Evolutionary conservation across 2,797 vertebrate genomes (phyloP), one percentile per base, ranked within the genome.

Genomic region (Sternotherus odoratus): DNA sequence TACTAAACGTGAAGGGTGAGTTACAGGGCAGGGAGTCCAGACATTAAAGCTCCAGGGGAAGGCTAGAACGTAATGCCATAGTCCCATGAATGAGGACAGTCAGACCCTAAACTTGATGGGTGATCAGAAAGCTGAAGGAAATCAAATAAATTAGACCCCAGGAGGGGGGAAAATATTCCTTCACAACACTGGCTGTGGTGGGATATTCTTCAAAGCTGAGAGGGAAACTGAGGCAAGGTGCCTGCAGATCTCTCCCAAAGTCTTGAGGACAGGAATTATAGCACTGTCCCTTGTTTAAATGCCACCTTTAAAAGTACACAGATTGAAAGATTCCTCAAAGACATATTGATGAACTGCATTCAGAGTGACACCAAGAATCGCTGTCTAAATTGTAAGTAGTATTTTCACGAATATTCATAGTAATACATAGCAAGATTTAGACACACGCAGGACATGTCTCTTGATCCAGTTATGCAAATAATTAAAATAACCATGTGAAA

Each of bases 371-470:
- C 51, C 39, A 54, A 12, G 36, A 66, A 86, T 26, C 7, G 80
- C 75, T 90, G 46, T 21, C 43, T 33, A 60, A 74, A 30, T 6
- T 82, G 56, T 82, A 90, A 93, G 90, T 82, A 86, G 23, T 89
- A 43, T 74, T 94, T 94, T 63, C 33, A 84, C 77, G 85, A 48
- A 86, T 87, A 95, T 33, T 12, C 83, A 89, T 39, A 87, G 33
- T 81, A 95, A 95, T 94, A 94, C 95, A 82, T 90, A 95, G 90
- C 77, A 85, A 93, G 72, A 85, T 94, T 95, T 90, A 86, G 36
- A 96, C 53, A n/a, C 80, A 79, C 0, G 0, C 8, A 88, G 49
- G 87, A 66, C 1, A 1, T 13, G 93, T 77, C 87, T 92, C 33
- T 88, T 93, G 95, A 90, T 93, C 77, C 89, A 95, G 85, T 95